These are phyloP conservation scores for Probaryconus sp. DNA, from an alignment of 1,140 invertebrate genomes.

Conservation along the genomic window DNA sequence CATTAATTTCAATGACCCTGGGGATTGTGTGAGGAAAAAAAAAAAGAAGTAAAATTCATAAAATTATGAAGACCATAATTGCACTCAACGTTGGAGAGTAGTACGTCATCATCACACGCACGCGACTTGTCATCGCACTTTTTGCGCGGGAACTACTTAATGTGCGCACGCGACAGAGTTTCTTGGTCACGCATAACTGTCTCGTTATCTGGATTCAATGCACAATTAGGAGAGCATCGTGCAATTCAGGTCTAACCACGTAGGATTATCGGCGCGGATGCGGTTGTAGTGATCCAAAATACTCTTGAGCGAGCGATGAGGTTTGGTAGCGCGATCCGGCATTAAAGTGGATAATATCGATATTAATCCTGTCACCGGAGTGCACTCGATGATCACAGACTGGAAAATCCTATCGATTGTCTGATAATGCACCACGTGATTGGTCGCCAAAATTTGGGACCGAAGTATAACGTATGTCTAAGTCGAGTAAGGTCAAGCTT, in stretches of 20 bases:
- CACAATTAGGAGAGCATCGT: conserved; percentile 12
- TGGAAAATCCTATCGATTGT: conserved; percentile 34
- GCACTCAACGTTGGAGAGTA: too few species aligned
- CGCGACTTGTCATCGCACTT: conserved; percentile 9
- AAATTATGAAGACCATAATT: too few species aligned
- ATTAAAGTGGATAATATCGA: conserved; percentile 11
- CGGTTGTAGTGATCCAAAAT: conserved; percentile 20
- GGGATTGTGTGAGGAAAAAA: too few species aligned
- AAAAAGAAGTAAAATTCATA: too few species aligned
- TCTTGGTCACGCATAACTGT: background rate
- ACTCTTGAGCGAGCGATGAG: conserved; percentile 15
- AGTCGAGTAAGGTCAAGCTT: conserved; percentile 3
- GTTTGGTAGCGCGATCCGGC: conserved; percentile 10
- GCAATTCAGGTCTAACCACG: conserved; percentile 15
- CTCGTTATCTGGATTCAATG: background rate
- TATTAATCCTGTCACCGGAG: conserved; percentile 9
- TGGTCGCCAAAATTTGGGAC: conserved; percentile 25
- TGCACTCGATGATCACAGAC: background rate
- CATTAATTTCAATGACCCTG: too few species aligned
- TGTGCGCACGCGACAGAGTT: conserved; percentile 13
- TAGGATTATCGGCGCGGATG: conserved; percentile 22
- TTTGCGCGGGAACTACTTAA: conserved; percentile 17
- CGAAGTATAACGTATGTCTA: conserved; percentile 22
- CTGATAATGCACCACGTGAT: conserved; percentile 11
- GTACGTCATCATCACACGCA: background rate